Evolutionary conservation across 2,888 invertebrate genomes (phyloP).

Genomic region (Meandrusa payeni): DNA sequence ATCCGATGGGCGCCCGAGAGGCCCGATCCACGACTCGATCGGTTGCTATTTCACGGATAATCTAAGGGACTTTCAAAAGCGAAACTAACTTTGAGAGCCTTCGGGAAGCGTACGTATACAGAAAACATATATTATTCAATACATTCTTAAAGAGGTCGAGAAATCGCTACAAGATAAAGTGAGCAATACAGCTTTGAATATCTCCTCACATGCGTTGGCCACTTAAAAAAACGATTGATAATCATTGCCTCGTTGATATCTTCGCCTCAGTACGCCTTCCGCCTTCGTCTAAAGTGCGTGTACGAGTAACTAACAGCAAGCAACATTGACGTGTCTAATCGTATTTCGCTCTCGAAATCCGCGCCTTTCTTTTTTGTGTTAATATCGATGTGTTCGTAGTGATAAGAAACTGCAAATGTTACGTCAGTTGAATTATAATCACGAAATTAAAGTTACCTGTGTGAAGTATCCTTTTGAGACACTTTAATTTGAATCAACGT

Average conservation of each 20-base stretch:
- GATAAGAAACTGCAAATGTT: slow-evolving; percentile 13
- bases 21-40: too few relatives aligned
- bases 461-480: neutral
- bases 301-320: neutral
- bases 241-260: slow-evolving; percentile 17
- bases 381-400: slow-evolving; percentile 19
- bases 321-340: too few relatives aligned
- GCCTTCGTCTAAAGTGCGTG: slow-evolving; percentile 24
- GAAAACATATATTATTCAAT: too few relatives aligned
- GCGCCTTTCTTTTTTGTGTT: slow-evolving; percentile 11
- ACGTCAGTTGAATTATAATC: neutral
- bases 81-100: too few relatives aligned
- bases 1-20: too few relatives aligned
- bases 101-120: too few relatives aligned
- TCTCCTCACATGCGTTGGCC: slow-evolving; percentile 3
- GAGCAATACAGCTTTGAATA: slow-evolving; percentile 8
- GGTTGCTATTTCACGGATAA: too few relatives aligned
- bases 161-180: slow-evolving; percentile 8
- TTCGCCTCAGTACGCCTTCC: slow-evolving; percentile 20
- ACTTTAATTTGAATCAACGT: too few relatives aligned
- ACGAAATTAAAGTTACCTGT: neutral
- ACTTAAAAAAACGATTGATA: slow-evolving; percentile 22
- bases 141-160: neutral
- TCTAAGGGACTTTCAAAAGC: too few relatives aligned
- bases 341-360: neutral